Base-by-base conservation (phyloP, 2,797 vertebrate genomes). In the Anomalospiza imberbis region DNA sequence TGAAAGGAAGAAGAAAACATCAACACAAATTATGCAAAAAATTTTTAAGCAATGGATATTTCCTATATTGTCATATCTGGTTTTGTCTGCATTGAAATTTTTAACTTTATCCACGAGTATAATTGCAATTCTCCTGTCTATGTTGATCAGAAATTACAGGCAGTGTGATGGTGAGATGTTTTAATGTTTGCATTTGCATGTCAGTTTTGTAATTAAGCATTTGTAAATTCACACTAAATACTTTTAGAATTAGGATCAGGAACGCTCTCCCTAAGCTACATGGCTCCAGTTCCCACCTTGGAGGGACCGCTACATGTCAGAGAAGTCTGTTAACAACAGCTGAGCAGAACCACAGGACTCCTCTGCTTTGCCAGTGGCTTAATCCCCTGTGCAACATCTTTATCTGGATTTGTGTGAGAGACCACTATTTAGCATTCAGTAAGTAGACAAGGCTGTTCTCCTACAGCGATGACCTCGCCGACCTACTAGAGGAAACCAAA, bases 381-480 rank as follows among this genome's bases (percentile, higher is more conserved):
- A 95, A 93, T 93, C 74, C 61, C 36, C 60, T 76, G 71, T 85
- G 81, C 57, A 76, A 88, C 48, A 29, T 71, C 78, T 94, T 88
- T 87, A 80, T 92, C 57, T 85, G 60, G 34, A 44, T 87, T 79
- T 85, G 31, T 66, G 45, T 74, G 53, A 36, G 60, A 86, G 38
- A 87, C n/a, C 17, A 57, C 60, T 86, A 82, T 81, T 96, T 91
- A 91, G 40, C 74, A 86, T 95, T 94, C 93, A 90, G 48, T 34
- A 62, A 86, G 66, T 13, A 93, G 71, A 34, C 40, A 84, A 76
- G 51, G 19, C 62, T 93, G 71, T 70, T 94, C 57, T 95, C 79
- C 86, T 54, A 83, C 71, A 83, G 75, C 10, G 81, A 71, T 89
- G 94, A 93, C 92, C 71, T 87, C 50, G 14, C 32, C 8, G 92